Conservation (phyloP, 2,888 invertebrate genomes). For the Leptinotarsa haldemani region DNA sequence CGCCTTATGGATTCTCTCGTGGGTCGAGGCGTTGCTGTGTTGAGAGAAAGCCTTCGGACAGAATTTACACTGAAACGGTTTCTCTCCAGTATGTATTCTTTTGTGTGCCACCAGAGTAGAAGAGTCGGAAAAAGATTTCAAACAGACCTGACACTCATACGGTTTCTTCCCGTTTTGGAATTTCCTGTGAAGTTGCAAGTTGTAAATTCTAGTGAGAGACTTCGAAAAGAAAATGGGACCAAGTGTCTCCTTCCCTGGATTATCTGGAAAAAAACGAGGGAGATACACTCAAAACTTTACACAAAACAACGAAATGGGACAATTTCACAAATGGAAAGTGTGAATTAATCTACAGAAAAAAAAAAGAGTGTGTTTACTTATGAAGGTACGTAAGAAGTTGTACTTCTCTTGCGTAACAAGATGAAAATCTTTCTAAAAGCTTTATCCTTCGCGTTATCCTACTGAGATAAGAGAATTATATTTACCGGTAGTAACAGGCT, state of each 20-base stretch:
- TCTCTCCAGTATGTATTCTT: background rate
- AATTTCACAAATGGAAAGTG: too few relatives aligned
- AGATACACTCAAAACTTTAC: background rate
- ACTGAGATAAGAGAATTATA: too few relatives aligned
- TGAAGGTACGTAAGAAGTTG: too few relatives aligned
- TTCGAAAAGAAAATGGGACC: background rate
- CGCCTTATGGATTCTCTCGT: background rate
- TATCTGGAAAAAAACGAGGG: slow-evolving; percentile 10
- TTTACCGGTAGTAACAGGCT: too few relatives aligned
- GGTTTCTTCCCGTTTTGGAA: background rate
- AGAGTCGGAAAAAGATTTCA: too few relatives aligned
- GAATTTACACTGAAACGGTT: slow-evolving; percentile 1
- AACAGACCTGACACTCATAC: too few relatives aligned
- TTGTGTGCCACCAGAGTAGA: background rate
- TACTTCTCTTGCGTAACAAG: too few relatives aligned
- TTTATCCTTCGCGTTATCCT: too few relatives aligned
- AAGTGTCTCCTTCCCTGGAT: background rate
- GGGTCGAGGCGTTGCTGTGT: background rate
- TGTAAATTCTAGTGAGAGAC: too few relatives aligned
- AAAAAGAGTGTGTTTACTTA: background rate
- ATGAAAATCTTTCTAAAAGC: too few relatives aligned
- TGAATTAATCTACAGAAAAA: too few relatives aligned
- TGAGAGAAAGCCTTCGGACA: background rate
- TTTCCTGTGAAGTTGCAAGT: background rate
- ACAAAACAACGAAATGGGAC: background rate